Percentiles rank a stretch among this genome's conserved stretches.
phyloP scores from a whole-genome alignment of 2,888 invertebrate species.

The Drosophila cognata region DNA sequence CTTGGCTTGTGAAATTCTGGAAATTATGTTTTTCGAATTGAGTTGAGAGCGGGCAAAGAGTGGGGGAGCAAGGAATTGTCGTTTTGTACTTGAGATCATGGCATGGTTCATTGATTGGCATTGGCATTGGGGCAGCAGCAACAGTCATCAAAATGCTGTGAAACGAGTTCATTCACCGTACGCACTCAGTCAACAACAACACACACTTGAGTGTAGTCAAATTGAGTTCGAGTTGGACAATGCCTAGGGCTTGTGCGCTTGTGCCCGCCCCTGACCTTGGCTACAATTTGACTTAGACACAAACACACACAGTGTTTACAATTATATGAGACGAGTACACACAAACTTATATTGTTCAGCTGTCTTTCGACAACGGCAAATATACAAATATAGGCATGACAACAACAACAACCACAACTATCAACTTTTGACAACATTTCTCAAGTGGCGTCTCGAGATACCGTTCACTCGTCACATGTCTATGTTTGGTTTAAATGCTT shows the following conservation, averaged over 20 bases:
- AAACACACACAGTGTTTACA: slow-evolving; percentile 10
- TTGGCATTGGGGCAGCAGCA: slow-evolving; percentile 27
- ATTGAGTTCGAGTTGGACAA: slow-evolving; percentile 34
- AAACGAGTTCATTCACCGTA: slow-evolving; percentile 72
- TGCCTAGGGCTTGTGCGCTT: slow-evolving; percentile 47
- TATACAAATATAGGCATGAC: slow-evolving; percentile 49
- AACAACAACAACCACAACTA: slow-evolving; percentile 37
- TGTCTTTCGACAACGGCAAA: slow-evolving; percentile 44
- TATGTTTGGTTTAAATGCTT: slow-evolving; percentile 62
- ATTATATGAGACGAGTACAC: slow-evolving; percentile 10
- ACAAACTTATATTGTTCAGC: slow-evolving; percentile 37
- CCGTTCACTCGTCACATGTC: slow-evolving; percentile 31
- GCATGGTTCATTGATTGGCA: slow-evolving; percentile 67
- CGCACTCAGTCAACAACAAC: not conserved
- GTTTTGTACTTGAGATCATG: slow-evolving; percentile 64
- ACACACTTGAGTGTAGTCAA: slow-evolving; percentile 24
- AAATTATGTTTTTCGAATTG: slow-evolving; percentile 31
- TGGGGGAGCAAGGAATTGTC: slow-evolving; percentile 5
- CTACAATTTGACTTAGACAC: slow-evolving; percentile 55
- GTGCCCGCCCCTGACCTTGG: slow-evolving; percentile 74
- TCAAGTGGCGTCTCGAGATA: slow-evolving; percentile 56
- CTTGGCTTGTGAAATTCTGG: slow-evolving; percentile 78
- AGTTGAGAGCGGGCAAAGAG: not conserved
- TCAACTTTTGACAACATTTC: slow-evolving; percentile 43
- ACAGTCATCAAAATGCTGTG: slow-evolving; percentile 22